Evolutionary conservation across 1,140 invertebrate species (phyloP).

Genomic region (Drosophila sp.): DNA sequence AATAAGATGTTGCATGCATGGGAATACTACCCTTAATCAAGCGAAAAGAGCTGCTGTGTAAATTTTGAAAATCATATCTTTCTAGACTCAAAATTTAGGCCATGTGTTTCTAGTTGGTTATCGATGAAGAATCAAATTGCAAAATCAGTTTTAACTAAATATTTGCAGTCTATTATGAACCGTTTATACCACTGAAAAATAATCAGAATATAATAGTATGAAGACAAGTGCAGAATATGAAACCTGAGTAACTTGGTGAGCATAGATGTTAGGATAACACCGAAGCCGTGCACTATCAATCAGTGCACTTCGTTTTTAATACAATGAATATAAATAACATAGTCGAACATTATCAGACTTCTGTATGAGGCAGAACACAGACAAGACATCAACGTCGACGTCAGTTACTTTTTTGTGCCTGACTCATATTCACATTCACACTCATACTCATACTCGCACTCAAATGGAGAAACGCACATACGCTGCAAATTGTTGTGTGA

Average conservation of each 20-base stretch:
- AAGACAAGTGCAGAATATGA: too few species aligned
- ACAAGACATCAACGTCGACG: conserved; percentile 45
- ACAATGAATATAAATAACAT: conserved; percentile 35
- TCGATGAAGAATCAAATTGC: too few species aligned
- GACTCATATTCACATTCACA: conserved; percentile 9
- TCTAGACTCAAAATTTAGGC: too few species aligned
- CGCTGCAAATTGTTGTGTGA: conserved; percentile 4
- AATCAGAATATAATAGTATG: too few species aligned
- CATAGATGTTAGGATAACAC: too few species aligned
- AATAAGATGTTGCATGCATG: not conserved
- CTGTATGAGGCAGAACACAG: conserved; percentile 21
- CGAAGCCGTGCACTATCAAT: not conserved
- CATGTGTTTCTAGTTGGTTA: too few species aligned
- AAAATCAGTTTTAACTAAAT: too few species aligned
- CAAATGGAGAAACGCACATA: not conserved
- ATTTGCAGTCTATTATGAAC: too few species aligned
- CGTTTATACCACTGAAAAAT: too few species aligned
- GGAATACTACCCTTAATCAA: not conserved
- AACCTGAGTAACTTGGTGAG: too few species aligned
- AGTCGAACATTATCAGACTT: conserved; percentile 26
- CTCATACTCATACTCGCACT: not conserved
- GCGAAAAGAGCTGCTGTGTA: too few species aligned
- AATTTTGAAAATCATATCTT: not conserved
- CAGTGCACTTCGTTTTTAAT: conserved; percentile 1
- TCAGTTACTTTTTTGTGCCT: conserved; percentile 35